Evolutionary conservation across 2,113 vertebrate genomes (phyloP).

Genomic region (Hypomesus transpacificus): DNA sequence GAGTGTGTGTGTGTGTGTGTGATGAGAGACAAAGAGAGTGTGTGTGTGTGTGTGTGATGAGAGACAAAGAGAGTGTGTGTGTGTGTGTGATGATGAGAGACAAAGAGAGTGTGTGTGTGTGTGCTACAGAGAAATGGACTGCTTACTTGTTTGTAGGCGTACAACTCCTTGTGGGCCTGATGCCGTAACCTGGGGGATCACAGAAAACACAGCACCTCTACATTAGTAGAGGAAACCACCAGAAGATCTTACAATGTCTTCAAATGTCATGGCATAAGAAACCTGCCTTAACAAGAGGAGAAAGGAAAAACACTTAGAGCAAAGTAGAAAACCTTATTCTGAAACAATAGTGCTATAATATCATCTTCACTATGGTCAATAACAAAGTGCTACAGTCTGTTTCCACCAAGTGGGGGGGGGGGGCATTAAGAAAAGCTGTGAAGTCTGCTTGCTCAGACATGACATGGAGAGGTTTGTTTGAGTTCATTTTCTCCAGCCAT

Average conservation of each 20-base stretch:
- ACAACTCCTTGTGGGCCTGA: constrained; percentile 97
- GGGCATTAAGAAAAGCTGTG: no score
- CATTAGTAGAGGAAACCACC: constrained; percentile 37
- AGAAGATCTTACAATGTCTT: constrained; percentile 1
- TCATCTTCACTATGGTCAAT: no score
- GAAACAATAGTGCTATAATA: no score
- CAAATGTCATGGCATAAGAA: constrained; percentile 9
- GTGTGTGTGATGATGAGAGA: no score
- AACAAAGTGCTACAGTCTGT: no score
- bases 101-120: no score
- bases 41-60: neutral
- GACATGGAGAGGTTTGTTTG: no score
- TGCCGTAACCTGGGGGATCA: constrained; percentile 86
- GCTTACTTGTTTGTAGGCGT: constrained; percentile 97
- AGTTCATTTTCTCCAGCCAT: neutral
- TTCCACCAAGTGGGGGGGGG: no score
- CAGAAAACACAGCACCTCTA: constrained; percentile 48
- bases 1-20: no score
- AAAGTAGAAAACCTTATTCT: neutral
- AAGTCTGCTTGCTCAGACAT: no score
- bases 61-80: no score
- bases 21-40: no score
- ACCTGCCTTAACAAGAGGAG: constrained; percentile 34
- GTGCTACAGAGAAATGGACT: neutral
- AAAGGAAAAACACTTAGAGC: neutral